Evolutionary conservation across 1,140 invertebrate species (phyloP), one percentile per base, ranked within the genome.

Genomic region (Pinna nobilis): DNA sequence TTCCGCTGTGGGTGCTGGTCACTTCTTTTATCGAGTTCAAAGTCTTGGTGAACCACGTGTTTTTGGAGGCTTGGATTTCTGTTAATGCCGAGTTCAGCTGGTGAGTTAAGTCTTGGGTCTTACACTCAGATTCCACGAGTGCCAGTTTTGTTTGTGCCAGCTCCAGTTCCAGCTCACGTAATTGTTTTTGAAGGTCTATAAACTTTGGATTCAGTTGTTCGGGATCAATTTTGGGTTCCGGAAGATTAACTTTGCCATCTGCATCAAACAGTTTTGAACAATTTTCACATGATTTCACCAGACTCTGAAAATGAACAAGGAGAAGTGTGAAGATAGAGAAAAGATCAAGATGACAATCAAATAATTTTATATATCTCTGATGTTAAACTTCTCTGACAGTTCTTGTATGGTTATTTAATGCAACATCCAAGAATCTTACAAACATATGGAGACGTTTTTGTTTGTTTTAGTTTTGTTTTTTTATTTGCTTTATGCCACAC

Each of bases 81-180:
- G 93, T 92, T 33, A 96, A 89, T 0, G 95, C 94, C 0, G 95
- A 92, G 82, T 93, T 94, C 51, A 98, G 90, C 84, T 97, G 95
- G 90, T 99, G 97, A n/a, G 94, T 96, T 41, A 98, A 89, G 89
- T 98, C 96, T 93, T 96, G 88, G 63, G 82, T 98, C 82, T 94
- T 93, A 90, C 98, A 99, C 89, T 99, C 95, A 0, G 97, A 95
- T 90, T 99, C 97, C 3, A 99, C 98, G 65, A 98, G 93, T 0
- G 96, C 97, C 74, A 99, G 90, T 87, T 99, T 99, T 0, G 97
- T 97, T 86, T 97, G 95, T 3, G 97, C 98, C 67, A 99, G 89
- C 86, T 99, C 97, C 57, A 99, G 90, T 87, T 99, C 98, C 28
- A 99, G 90, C 87, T 98, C 96, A 13, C 95, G 92, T 64, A 98